Evolutionary conservation across 2,888 invertebrate species (phyloP).

Genomic region (Spialia ferax): DNA sequence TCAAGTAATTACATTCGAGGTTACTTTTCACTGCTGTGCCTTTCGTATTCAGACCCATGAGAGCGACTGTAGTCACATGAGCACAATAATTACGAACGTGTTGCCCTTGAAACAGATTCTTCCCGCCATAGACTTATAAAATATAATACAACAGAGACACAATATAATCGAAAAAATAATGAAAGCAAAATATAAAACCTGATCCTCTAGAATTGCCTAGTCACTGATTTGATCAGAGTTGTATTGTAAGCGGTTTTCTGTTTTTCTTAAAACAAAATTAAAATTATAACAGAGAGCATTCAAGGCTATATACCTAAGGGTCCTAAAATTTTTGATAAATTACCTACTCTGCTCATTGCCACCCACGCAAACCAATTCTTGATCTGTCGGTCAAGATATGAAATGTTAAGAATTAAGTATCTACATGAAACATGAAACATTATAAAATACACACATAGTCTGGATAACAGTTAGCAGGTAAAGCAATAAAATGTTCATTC

Average conservation of each 20-base stretch:
- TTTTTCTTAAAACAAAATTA: no score
- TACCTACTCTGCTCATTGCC: no score
- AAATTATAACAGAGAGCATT: no score
- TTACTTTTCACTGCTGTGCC: slow-evolving; percentile 23
- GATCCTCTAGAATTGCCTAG: slow-evolving; percentile 2
- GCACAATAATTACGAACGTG: slow-evolving; percentile 40
- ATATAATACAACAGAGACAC: slow-evolving; percentile 11
- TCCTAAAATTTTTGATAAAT: no score
- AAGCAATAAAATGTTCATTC: no score
- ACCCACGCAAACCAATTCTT: no score
- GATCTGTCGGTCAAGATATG: no score
- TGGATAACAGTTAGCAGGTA: no score
- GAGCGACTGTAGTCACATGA: slow-evolving; percentile 12
- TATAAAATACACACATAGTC: no score
- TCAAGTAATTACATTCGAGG: slow-evolving; percentile 29
- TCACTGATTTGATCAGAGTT: background rate
- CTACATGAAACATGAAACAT: no score
- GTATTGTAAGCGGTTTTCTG: background rate
- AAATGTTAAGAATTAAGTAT: no score
- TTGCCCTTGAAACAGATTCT: slow-evolving; percentile 52
- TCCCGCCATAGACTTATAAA: slow-evolving; percentile 38
- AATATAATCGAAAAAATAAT: slow-evolving; percentile 20
- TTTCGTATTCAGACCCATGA: slow-evolving; percentile 16
- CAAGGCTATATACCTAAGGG: no score
- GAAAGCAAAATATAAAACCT: slow-evolving; percentile 25